Evolutionary conservation across 2,797 vertebrate genomes (phyloP).

Genomic region (Myotis vivesi): DNA sequence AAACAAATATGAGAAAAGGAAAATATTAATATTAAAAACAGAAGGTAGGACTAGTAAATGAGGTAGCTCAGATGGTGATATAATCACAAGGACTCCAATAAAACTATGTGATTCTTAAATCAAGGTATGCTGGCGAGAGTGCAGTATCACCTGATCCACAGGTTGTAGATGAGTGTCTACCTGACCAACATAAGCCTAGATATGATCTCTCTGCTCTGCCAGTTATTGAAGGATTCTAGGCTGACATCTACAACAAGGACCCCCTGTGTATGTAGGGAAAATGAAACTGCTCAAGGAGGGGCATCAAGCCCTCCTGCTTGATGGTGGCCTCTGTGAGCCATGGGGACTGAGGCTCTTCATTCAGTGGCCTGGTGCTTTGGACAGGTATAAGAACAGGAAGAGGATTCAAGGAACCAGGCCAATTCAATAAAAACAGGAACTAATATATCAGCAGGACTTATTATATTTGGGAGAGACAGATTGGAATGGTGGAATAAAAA

Average conservation of each 20-base stretch:
- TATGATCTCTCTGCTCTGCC: background rate
- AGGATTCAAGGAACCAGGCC: background rate
- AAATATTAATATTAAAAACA: background rate
- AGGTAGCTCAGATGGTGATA: background rate
- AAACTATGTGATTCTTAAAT: background rate
- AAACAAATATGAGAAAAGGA: background rate
- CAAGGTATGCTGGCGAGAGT: background rate
- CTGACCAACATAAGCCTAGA: background rate
- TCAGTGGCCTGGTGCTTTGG: background rate
- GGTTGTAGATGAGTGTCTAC: background rate
- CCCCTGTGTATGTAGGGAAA: background rate
- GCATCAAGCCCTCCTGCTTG: background rate
- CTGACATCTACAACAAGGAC: background rate
- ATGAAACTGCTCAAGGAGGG: background rate
- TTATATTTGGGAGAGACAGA: background rate
- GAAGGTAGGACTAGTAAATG: background rate
- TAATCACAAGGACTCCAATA: background rate
- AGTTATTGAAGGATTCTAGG: background rate
- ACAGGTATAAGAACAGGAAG: background rate
- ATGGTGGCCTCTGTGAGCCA: background rate
- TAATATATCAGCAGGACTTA: background rate
- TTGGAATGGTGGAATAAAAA: background rate
- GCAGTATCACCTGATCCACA: background rate
- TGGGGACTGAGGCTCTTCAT: background rate
- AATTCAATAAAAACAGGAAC: slow-evolving; percentile 33